Base-by-base conservation (phyloP, 2,113 vertebrate genomes). In the Eptatretus burgeri region DNA sequence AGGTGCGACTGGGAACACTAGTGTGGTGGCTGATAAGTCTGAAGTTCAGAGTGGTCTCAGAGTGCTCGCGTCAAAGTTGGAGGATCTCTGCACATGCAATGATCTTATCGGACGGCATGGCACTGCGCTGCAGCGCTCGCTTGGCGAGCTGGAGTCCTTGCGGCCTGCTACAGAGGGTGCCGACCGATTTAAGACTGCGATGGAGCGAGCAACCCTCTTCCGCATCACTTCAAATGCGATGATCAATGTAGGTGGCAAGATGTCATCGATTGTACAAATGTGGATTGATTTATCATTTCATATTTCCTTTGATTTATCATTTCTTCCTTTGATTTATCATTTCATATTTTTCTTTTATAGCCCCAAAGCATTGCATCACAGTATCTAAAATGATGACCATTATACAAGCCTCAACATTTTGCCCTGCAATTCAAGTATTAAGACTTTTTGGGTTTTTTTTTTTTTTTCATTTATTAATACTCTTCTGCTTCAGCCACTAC, bases 211-310 rank as follows among this genome's bases (percentile, higher is more conserved):
- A 72, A 94, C 89, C 27, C 84, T 98, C 71, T 93, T 98, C 76
- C 78, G 89, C 67, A 98, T 95, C 79, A 93, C 91, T 63, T 89
- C 89, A 69, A 98, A 95, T 93, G 89, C 87, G 80, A 94, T 98
- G 91, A 89, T 95, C 76, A 95, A 96, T 0, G 91, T 96, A 76
- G 78, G 85, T 71, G 67, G 5, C 12, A 16, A 2, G 12, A 11
- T 19, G 27, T 7, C 27, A 41, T 41, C 7, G 7, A 41, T 41
- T 41, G 27, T 41, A 41, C 27, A 41, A 41, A 41, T 41, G 27
- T 41, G 27, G 27, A 41, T 41, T 41, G 7, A 41, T 41, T n/a
- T n/a, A n/a, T n/a, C n/a, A n/a, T n/a, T n/a, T n/a, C n/a, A n/a
- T n/a, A n/a, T n/a, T n/a, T n/a, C 27, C 27, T 41, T 41, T 41